These are phyloP conservation scores for Aphrophora alni DNA, from an alignment of 2,888 invertebrate genomes.

Conservation along the genomic window DNA sequence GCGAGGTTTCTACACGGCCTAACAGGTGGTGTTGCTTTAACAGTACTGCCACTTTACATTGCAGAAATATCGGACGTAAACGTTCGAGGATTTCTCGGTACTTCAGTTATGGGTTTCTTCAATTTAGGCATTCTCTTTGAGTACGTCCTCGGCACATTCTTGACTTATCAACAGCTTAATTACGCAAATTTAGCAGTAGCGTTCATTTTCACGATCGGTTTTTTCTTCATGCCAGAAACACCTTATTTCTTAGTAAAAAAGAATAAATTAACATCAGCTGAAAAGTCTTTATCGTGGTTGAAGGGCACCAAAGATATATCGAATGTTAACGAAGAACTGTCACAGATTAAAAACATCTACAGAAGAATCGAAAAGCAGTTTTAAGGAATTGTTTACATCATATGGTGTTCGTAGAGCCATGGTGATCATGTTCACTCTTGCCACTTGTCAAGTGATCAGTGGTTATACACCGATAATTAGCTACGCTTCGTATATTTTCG, in stretches of 20 bases:
- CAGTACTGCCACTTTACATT: constrained; percentile 49
- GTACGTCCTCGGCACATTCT: constrained; percentile 42
- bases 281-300: background rate
- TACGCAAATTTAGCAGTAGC: constrained; percentile 55
- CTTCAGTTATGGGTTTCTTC: constrained; percentile 47
- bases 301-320: background rate
- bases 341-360: background rate
- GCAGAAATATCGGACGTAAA: constrained; percentile 49
- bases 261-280: background rate
- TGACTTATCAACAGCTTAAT: constrained; percentile 26
- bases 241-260: constrained; percentile 57
- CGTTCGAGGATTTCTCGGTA: constrained; percentile 49
- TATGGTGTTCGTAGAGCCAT: background rate
- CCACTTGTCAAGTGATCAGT: constrained; percentile 59
- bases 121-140: constrained; percentile 48
- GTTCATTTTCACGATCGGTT: constrained; percentile 59
- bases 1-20: constrained; percentile 46
- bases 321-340: background rate
- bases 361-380: background rate
- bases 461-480: constrained; percentile 69
- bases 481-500: constrained; percentile 68
- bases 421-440: background rate
- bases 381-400: background rate
- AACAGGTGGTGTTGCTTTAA: constrained; percentile 48
- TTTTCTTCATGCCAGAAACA: constrained; percentile 67